Base-by-base conservation (phyloP, 2,797 vertebrate genomes). In the Macroramphosus scolopax region DNA sequence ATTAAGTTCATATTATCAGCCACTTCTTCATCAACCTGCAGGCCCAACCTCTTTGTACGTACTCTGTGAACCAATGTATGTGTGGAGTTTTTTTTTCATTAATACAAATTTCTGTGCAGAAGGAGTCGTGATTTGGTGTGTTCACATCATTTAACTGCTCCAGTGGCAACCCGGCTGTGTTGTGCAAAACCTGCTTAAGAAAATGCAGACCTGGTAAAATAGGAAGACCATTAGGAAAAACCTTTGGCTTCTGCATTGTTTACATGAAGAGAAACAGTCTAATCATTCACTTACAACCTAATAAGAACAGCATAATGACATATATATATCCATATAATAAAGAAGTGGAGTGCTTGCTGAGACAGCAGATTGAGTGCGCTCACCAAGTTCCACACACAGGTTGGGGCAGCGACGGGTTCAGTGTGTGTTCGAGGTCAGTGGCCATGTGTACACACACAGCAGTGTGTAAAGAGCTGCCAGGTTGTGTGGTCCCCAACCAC, bases 401-500 rank as follows among this genome's bases (percentile, higher is more conserved):
- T 34, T 36, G 20, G 50, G 15, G 8, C 28, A 25, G 31, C 30
- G 47, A 43, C 3, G 20, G 25, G 10, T 29, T 60, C 15, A 33
- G 40, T 47, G 44, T 56, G 26, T 32, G 43, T 56, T 44, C 50
- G 63, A 60, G 66, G 63, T 73, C 46, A 65, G 42, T 20, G 46
- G 33, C 14, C 1, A 7, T 55, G 51, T 72, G 63, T 46, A 48
- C 37, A 63, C 55, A 70, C 46, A 67, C 43, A 65, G 59, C 16
- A 12, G 30, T 38, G 48, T 72, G 66, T 72, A 50, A 58, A 64
- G 24, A 63, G 45, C 49, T 24, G 64, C 61, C 14, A 20, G 52
- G 35, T 49, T 54, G 68, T 68, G 68, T 67, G 79, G 66, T 77
- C 64, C 51, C 52, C 74, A 58, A 77, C 55, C 59, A 28, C 14